Conservation (phyloP, 2,113 vertebrate genomes). For the Microtus richardsoni region DNA sequence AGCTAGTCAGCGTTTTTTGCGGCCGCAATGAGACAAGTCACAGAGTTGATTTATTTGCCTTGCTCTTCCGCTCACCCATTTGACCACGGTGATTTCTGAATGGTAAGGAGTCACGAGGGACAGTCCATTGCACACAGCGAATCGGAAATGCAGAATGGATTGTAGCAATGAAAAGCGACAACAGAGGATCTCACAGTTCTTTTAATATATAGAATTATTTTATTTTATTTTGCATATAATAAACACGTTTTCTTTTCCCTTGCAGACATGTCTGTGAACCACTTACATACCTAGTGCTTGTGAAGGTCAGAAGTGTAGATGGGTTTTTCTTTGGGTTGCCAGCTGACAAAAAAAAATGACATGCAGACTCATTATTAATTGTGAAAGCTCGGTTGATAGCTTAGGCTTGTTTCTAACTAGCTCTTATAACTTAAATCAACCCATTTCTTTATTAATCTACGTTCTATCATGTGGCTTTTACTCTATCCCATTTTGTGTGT, state of each 20-base stretch:
- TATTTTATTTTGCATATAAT: background rate
- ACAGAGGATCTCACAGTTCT: background rate
- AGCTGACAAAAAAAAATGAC: background rate
- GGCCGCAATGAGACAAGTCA: background rate
- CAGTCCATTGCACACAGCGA: background rate
- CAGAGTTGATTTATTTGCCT: background rate
- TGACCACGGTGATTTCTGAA: conserved; percentile 26
- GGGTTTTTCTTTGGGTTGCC: background rate
- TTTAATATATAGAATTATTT: background rate
- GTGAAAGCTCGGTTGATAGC: background rate
- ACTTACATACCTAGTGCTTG: background rate
- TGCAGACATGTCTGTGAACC: background rate
- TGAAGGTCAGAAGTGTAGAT: background rate
- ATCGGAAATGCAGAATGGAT: background rate
- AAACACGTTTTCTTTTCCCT: background rate
- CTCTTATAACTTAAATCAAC: background rate
- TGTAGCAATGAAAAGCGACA: background rate
- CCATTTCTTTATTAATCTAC: background rate
- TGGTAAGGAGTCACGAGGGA: conserved; percentile 24
- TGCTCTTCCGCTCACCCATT: background rate
- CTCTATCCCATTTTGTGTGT: background rate
- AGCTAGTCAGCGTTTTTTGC: background rate
- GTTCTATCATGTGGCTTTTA: background rate
- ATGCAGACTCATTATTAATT: background rate
- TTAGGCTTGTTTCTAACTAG: background rate